These are phyloP conservation scores for Anthopleura sola DNA, from an alignment of 64 coral and sea anemone genomes.

Conservation along the genomic window DNA sequence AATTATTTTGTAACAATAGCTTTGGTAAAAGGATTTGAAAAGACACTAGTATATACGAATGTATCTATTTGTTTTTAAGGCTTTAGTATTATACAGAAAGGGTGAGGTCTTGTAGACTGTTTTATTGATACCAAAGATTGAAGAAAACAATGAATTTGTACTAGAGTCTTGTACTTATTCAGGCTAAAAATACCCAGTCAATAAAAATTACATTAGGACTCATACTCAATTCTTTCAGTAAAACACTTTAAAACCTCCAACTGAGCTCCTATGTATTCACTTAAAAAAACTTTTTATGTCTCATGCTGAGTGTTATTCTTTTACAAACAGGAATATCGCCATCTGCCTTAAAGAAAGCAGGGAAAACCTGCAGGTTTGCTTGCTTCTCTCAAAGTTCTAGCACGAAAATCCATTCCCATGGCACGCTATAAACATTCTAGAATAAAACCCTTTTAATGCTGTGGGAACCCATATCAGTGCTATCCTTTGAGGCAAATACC, in stretches of 20 bases:
- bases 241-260: conserved; percentile 10
- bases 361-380: not conserved
- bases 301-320: not conserved
- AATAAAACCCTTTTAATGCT: not conserved
- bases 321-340: not conserved
- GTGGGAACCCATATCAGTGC: not conserved
- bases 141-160: not conserved
- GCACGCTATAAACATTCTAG: not conserved
- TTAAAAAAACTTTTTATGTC: not conserved
- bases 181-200: not conserved
- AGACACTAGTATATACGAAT: not conserved
- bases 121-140: not conserved
- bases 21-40: not conserved
- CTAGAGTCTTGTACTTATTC: not conserved
- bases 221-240: not conserved
- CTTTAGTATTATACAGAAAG: not conserved
- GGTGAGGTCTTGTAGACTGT: not conserved
- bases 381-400: not conserved
- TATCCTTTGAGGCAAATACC: not conserved
- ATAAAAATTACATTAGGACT: not conserved
- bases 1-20: not conserved
- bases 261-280: conserved; percentile 2
- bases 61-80: not conserved
- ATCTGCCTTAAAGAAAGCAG: conserved; percentile 3
- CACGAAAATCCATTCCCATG: too few species aligned